phyloP scores from a whole-genome alignment of 1,140 invertebrate genomes.

The Limonius californicus region DNA sequence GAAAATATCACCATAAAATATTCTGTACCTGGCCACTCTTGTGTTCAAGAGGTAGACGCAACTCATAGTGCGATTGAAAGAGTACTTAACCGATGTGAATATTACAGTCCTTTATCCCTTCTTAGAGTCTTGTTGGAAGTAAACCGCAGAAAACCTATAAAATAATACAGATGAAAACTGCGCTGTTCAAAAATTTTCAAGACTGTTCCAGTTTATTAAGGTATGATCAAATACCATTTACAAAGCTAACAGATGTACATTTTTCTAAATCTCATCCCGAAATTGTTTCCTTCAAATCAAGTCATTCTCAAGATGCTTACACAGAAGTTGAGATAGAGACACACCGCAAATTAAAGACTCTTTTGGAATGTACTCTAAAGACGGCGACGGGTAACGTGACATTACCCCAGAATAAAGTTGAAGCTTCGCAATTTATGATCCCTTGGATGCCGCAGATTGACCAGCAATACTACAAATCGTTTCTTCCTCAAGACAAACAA shows the following conservation, averaged over 20 bases:
- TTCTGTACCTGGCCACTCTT: conserved; percentile 17
- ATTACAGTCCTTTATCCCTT: conserved; percentile 31
- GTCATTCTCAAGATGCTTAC: neutral
- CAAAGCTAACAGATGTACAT: neutral
- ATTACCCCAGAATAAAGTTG: neutral
- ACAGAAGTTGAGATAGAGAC: neutral
- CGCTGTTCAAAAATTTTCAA: conserved; percentile 22
- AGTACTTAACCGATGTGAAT: conserved; percentile 28
- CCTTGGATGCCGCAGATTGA: neutral
- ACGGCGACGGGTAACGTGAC: neutral
- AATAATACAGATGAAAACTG: conserved; percentile 21
- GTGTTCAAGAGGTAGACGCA: conserved; percentile 22
- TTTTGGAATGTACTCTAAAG: neutral
- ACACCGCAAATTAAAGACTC: neutral
- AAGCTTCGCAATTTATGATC: no score
- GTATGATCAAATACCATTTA: neutral
- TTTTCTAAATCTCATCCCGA: neutral
- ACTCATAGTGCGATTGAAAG: conserved; percentile 37
- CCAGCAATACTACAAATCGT: neutral
- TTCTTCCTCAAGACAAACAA: neutral
- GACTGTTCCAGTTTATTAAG: neutral
- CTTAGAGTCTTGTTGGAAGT: conserved; percentile 24
- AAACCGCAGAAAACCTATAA: conserved; percentile 20
- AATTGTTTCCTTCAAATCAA: neutral
- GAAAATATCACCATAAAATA: conserved; percentile 18